phyloP scores from a whole-genome alignment of 2,888 invertebrate genomes.

The Xestia rhomboidea region DNA sequence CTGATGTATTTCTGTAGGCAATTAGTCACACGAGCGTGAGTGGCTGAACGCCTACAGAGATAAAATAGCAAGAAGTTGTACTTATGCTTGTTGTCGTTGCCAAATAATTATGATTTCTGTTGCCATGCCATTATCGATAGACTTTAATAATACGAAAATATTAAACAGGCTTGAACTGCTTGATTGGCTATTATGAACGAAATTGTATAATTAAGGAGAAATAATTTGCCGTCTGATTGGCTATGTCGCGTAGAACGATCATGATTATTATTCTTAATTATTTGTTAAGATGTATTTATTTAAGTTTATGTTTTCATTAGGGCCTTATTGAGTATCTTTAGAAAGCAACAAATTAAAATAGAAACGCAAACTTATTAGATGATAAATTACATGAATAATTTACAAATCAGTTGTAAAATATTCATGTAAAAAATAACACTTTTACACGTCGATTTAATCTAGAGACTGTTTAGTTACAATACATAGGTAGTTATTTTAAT shows the following conservation, averaged over 20 bases:
- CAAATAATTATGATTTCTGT: slow-evolving; percentile 28
- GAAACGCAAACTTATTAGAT: neutral
- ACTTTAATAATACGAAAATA: slow-evolving; percentile 26
- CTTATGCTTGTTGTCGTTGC: neutral
- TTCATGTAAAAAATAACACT: neutral
- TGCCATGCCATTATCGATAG: slow-evolving; percentile 25
- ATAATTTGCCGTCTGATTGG: slow-evolving; percentile 42
- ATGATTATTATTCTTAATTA: slow-evolving; percentile 19
- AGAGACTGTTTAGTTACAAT: neutral
- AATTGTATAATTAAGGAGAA: slow-evolving; percentile 40
- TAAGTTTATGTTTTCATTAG: no score
- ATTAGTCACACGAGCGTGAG: slow-evolving; percentile 4
- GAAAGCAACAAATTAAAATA: no score
- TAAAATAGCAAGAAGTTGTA: slow-evolving; percentile 22
- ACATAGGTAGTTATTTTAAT: neutral
- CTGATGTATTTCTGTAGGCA: slow-evolving; percentile 30
- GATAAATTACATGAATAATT: neutral
- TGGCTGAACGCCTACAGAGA: slow-evolving; percentile 24
- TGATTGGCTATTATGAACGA: slow-evolving; percentile 44
- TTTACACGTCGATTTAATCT: no score
- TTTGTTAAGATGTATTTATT: neutral
- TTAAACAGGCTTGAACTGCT: slow-evolving; percentile 15
- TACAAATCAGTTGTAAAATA: no score
- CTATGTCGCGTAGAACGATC: slow-evolving; percentile 12
- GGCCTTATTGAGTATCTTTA: neutral